phyloP scores from a whole-genome alignment of 1,140 invertebrate genomes.

The Glomeris maerens region DNA sequence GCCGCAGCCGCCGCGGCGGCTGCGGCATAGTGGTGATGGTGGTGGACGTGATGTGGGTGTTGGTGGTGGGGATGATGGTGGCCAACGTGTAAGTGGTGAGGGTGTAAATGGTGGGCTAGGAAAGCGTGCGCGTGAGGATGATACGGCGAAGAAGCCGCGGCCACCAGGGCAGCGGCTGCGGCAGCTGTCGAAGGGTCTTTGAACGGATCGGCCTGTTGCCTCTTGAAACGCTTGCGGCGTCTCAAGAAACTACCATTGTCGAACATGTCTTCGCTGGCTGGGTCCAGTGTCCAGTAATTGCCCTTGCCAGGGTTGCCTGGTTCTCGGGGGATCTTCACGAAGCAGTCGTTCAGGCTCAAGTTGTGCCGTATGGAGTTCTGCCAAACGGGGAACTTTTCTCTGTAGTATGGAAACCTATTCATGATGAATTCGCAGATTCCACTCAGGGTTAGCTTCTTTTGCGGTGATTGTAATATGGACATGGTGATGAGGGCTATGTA shows the following conservation, averaged over 20 bases:
- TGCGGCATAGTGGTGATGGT: no score
- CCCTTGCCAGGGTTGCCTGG: slow-evolving; percentile 97
- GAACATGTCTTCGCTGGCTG: slow-evolving; percentile 96
- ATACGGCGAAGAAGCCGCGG: slow-evolving; percentile 4
- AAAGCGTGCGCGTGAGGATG: neutral
- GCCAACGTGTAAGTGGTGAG: neutral
- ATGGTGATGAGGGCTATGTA: slow-evolving; percentile 97
- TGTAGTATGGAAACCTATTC: slow-evolving; percentile 90
- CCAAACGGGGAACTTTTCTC: slow-evolving; percentile 90
- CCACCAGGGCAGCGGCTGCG: neutral
- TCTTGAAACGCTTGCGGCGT: slow-evolving; percentile 86
- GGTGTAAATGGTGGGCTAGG: neutral
- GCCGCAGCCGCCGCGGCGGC: neutral
- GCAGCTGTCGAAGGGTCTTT: slow-evolving; percentile 14
- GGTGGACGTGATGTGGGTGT: neutral
- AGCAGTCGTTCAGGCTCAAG: slow-evolving; percentile 94
- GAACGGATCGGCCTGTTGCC: slow-evolving; percentile 43
- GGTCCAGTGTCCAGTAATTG: slow-evolving; percentile 98
- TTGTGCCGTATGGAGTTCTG: slow-evolving; percentile 97
- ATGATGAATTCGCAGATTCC: slow-evolving; percentile 99
- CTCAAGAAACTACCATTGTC: slow-evolving; percentile 96
- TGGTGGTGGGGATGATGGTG: slow-evolving; percentile 6
- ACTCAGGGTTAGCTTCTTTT: slow-evolving; percentile 89
- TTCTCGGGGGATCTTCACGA: slow-evolving; percentile 95
- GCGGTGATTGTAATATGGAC: slow-evolving; percentile 92